Evolutionary conservation across 2,888 invertebrate genomes (phyloP), one percentile per base, ranked within the genome.

Genomic region (Arctia plantaginis): DNA sequence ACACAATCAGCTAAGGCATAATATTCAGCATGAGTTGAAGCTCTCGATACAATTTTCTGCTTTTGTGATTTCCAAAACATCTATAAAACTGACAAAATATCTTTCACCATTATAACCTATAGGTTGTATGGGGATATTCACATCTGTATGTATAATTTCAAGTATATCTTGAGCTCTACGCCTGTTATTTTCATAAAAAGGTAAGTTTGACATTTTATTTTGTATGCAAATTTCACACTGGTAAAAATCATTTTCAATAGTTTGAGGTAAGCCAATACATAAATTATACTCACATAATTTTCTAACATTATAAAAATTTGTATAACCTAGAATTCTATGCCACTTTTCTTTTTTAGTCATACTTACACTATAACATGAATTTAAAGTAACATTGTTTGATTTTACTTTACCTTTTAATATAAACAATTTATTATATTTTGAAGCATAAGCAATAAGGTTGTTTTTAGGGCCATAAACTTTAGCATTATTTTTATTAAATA

Each of bases 51-150:
- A 71, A 23, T n/a, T 13, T 67, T 67, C 41, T 39, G 39, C n/a
- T 67, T 67, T n/a, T 41, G 41, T n/a, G 73, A 71, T 71, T 44
- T 67, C 67, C 67, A 69, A 12, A 62, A 27, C 68, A 76, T 78
- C 83, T 72, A 87, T 72, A 64, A 80, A 78, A 10, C 71, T 70
- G 72, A 85, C 83, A 59, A 85, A 66, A 67, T 86, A 85, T 73
- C 85, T 82, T 66, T 77, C 82, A 2, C 85, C 83, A 72, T 84
- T 84, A 69, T 87, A 62, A n/a, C 69, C 69, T 41, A 68, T n/a
- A n/a, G n/a, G n/a, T n/a, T n/a, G n/a, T n/a, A n/a, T n/a, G n/a
- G n/a, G n/a, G n/a, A n/a, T n/a, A n/a, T n/a, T n/a, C n/a, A n/a
- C n/a, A n/a, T n/a, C n/a, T n/a, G n/a, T n/a, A n/a, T 71, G 66